Percentiles rank a stretch among this genome's conserved stretches.
phyloP scores from a whole-genome alignment of 2,797 vertebrate species.

The Simalia tracyae region DNA sequence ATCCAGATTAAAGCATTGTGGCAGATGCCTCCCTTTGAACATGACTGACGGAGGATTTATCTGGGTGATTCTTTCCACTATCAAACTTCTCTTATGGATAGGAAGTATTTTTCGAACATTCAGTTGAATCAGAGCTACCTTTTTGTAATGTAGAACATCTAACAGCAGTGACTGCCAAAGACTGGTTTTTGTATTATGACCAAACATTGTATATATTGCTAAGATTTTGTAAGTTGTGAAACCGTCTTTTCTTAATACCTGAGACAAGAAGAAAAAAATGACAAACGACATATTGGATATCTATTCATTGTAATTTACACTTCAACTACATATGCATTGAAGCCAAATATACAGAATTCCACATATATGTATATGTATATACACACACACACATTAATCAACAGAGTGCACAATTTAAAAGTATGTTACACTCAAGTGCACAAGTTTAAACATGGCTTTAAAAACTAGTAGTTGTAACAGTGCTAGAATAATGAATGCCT shows the following conservation, averaged over 20 bases:
- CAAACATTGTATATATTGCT: not conserved
- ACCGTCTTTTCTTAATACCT: constrained; percentile 33
- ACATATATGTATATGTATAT: constrained; percentile 58
- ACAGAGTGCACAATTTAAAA: constrained; percentile 76
- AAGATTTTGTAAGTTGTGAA: not conserved
- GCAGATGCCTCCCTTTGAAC: not conserved
- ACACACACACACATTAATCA: constrained; percentile 80
- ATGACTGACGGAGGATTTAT: not conserved
- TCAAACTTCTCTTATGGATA: too few species aligned
- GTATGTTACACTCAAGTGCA: constrained; percentile 79
- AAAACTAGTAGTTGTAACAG: constrained; percentile 78
- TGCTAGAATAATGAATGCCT: constrained; percentile 66
- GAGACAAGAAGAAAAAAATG: constrained; percentile 50
- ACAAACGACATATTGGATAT: constrained; percentile 75
- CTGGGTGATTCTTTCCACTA: too few species aligned
- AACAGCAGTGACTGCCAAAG: too few species aligned
- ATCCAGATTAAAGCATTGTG: not conserved
- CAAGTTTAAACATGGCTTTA: constrained; percentile 86
- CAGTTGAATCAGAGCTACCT: too few species aligned
- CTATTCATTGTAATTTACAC: constrained; percentile 79
- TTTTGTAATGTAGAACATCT: too few species aligned
- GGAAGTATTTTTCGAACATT: too few species aligned
- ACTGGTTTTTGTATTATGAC: not conserved
- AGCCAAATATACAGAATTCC: constrained; percentile 79
- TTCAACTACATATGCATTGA: constrained; percentile 77